phyloP scores from a whole-genome alignment of 37 sponge, comb jelly and placozoan genomes.

The Spongia lamella region DNA sequence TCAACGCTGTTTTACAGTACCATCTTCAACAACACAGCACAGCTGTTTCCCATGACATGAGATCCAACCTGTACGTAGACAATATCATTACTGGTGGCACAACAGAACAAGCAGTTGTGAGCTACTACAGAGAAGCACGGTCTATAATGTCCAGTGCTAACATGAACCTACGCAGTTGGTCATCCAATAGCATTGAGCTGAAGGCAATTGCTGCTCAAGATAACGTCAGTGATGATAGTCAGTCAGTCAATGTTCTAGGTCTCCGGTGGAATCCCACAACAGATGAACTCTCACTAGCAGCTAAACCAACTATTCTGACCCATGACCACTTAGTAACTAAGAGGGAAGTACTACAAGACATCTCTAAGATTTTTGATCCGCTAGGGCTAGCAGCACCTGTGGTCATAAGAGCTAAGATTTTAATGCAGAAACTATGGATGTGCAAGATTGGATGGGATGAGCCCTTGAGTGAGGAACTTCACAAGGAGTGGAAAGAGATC shows the following conservation, averaged over 20 bases:
- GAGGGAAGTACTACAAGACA: conserved; percentile 15
- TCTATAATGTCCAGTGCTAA: too few species aligned
- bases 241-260: conserved; percentile 40
- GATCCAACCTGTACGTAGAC: too few species aligned
- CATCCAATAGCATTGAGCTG: too few species aligned
- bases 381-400: neutral
- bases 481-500: conserved; percentile 2
- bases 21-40: too few species aligned
- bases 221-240: too few species aligned
- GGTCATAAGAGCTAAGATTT: conserved; percentile 5
- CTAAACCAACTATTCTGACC: conserved; percentile 7
- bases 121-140: too few species aligned
- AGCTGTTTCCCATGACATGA: too few species aligned
- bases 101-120: too few species aligned
- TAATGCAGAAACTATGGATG: conserved; percentile 17
- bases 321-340: conserved; percentile 10
- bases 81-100: too few species aligned
- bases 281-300: neutral
- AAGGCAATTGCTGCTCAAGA: too few species aligned
- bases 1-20: too few species aligned
- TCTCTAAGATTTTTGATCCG: conserved; percentile 29
- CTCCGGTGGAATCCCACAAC: conserved; percentile 4
- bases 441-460: neutral
- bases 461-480: neutral
- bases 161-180: too few species aligned